Evolutionary conservation across 1,140 invertebrate species (phyloP), one percentile per base, ranked within the genome.

Genomic region (Polypedilum pembai): DNA sequence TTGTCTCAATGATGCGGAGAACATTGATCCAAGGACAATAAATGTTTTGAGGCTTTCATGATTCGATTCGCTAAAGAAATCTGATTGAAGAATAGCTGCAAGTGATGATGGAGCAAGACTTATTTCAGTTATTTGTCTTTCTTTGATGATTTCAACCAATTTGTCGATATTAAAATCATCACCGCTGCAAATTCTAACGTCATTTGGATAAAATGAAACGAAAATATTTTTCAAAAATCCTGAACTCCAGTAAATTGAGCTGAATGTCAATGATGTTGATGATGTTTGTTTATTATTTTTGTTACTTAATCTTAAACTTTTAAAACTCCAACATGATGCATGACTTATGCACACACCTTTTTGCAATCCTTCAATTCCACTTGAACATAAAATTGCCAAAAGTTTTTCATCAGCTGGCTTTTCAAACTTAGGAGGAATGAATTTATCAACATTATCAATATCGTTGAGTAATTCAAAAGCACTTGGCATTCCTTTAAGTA

Each of bases 321-420:
- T 7, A 63, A 69, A 69, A 10, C 20, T 20, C 12, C 20, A 69
- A 12, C 65, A 69, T 69, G 17, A 10, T 5, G 20, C 20, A 69
- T 69, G 65, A 20, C 17, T 69, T 2, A 69, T 18, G 17, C 65
- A 69, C 4, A 92, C 92, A 21, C 91, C 91, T 82, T 94, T 94
- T 0, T 92, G 91, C 73, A 87, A 82, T 74, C 92, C 91, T 21
- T 90, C 92, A 1, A 92, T 93, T 12, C 91, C 91, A 76, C 89
- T 91, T 0, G 91, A 87, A 74, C 79, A 85, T 0, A 85, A 78
- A 73, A 86, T 81, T 12, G 80, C 65, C 17, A 21, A 7, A n/a
- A 69, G 5, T 7, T 69, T 69, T 7, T 69, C 65, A 69, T 21
- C 20, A 7, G 65, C 17, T 20, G 65, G 10, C 7, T 69, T 69